phyloP scores from a whole-genome alignment of 2,797 vertebrate species.

The Denticeps clupeoides region DNA sequence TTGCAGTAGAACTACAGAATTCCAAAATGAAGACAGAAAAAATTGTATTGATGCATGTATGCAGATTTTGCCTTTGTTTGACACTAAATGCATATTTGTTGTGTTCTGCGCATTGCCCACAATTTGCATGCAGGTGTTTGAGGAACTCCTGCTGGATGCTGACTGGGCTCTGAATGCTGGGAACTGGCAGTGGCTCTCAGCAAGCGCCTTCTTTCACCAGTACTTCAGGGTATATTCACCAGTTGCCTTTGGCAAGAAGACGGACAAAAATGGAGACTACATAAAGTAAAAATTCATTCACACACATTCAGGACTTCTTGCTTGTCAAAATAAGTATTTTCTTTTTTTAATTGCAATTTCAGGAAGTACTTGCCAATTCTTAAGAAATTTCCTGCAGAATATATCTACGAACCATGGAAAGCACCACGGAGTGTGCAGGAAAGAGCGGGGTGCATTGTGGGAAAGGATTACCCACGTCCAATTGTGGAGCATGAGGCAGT shows the following conservation, averaged over 20 bases:
- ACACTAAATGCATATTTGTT: not conserved
- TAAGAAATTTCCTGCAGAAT: conserved; percentile 51
- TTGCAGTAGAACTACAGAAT: too few species aligned
- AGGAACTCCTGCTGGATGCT: conserved; percentile 57
- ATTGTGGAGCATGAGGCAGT: conserved; percentile 46
- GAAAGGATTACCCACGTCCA: conserved; percentile 59
- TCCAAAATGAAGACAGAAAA: too few species aligned
- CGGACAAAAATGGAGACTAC: conserved; percentile 56
- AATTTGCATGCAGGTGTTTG: conserved; percentile 45
- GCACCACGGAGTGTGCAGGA: conserved; percentile 52
- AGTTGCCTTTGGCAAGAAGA: conserved; percentile 58
- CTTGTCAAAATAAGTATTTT: not conserved
- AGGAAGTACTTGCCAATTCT: conserved; percentile 65
- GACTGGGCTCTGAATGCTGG: conserved; percentile 62
- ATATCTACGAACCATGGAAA: conserved; percentile 65
- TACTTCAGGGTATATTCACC: conserved; percentile 62
- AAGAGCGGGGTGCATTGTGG: conserved; percentile 60
- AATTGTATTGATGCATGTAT: not conserved
- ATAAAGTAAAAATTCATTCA: conserved; percentile 47
- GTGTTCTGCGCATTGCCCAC: not conserved
- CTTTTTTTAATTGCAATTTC: not conserved
- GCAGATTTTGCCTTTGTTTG: not conserved
- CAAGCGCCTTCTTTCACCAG: conserved; percentile 64
- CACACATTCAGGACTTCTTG: not conserved
- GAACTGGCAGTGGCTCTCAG: conserved; percentile 68